Conservation (phyloP, 1,140 invertebrate genomes). For the Mycetomoellerius zeteki region DNA sequence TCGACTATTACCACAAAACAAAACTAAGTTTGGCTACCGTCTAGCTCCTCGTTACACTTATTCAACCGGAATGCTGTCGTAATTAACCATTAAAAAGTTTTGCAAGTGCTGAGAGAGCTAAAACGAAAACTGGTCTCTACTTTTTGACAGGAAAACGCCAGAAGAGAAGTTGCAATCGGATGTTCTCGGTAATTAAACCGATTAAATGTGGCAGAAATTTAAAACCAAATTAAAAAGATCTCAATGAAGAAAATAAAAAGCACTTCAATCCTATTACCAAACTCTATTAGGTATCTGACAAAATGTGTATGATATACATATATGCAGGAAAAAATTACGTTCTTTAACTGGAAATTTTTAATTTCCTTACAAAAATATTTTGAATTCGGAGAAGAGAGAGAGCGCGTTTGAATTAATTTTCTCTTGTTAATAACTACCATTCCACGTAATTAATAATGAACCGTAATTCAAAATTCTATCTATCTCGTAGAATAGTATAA, state of each 20-base stretch:
- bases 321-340: not conserved
- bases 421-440: not conserved
- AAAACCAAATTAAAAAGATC: not conserved
- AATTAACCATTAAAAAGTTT: slow-evolving; percentile 55
- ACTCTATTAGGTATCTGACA: no score
- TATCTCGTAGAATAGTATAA: not conserved
- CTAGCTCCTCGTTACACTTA: slow-evolving; percentile 24
- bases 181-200: slow-evolving; percentile 34
- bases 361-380: not conserved
- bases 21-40: slow-evolving; percentile 27
- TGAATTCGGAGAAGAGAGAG: not conserved
- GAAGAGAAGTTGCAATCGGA: not conserved
- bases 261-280: not conserved
- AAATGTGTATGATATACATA: not conserved
- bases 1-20: not conserved
- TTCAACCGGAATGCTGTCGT: slow-evolving; percentile 33
- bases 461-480: not conserved
- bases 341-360: not conserved
- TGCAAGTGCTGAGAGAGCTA: not conserved
- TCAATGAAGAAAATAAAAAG: not conserved
- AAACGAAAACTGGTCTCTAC: slow-evolving; percentile 9
- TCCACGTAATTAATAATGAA: not conserved
- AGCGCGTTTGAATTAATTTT: not conserved
- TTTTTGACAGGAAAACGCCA: slow-evolving; percentile 15
- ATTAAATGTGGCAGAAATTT: slow-evolving; percentile 16